A percentile compares a stretch with the other conserved stretches of the same genome.
phyloP scores from a whole-genome alignment of 2,888 invertebrate genomes.

The Ypsolopha scabrella region DNA sequence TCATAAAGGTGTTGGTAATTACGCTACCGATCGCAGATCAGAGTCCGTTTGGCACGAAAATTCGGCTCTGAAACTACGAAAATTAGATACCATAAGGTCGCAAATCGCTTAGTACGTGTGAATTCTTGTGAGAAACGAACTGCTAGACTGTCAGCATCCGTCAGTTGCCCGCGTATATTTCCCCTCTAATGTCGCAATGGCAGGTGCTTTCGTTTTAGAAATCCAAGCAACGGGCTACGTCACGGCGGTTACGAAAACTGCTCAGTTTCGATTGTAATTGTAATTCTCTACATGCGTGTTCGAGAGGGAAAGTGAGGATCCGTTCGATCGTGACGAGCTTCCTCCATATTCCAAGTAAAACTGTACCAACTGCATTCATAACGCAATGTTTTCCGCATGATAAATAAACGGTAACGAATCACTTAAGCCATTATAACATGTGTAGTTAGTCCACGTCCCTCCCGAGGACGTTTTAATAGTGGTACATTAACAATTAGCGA shows the following conservation, averaged over 20 bases:
- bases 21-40: too few relatives aligned
- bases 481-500: constrained; percentile 29
- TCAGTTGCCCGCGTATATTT: constrained; percentile 4
- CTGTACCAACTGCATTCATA: neutral
- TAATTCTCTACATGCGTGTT: constrained; percentile 36
- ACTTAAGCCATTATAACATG: constrained; percentile 1
- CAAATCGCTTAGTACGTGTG: too few relatives aligned
- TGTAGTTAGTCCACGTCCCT: constrained; percentile 1
- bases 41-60: too few relatives aligned
- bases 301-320: constrained; percentile 54
- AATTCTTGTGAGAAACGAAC: too few relatives aligned
- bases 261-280: constrained; percentile 24
- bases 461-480: constrained; percentile 59
- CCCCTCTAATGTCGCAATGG: constrained; percentile 16
- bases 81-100: too few relatives aligned
- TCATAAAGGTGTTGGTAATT: too few relatives aligned
- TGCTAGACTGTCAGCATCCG: too few relatives aligned
- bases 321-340: constrained; percentile 40
- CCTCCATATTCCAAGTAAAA: constrained; percentile 19
- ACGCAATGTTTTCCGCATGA: constrained; percentile 3
- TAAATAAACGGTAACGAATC: constrained; percentile 11
- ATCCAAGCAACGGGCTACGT: constrained; percentile 13
- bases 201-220: constrained; percentile 45
- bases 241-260: constrained; percentile 29
- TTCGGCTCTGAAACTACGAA: too few relatives aligned